These are phyloP conservation scores for Myotis davidii DNA, from an alignment of 2,113 vertebrate species.

Conservation along the genomic window DNA sequence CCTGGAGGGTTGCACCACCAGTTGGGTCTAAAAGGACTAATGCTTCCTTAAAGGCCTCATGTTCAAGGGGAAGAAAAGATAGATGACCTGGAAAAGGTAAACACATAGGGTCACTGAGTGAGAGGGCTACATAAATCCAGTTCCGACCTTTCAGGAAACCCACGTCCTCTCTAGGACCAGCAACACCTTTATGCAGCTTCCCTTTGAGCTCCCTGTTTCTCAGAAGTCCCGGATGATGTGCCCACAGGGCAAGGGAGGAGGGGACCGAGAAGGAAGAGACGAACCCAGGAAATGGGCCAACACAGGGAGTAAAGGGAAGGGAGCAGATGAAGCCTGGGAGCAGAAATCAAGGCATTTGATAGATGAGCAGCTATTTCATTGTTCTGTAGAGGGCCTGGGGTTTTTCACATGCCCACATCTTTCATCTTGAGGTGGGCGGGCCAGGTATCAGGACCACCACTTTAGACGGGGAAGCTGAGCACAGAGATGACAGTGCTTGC, in stretches of 20 bases:
- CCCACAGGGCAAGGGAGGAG: accelerated
- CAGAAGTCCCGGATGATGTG: accelerated
- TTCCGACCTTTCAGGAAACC: background rate
- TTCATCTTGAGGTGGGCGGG: background rate
- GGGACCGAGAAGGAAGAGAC: background rate
- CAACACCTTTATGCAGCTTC: background rate
- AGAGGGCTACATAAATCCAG: background rate
- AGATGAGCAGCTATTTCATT: background rate
- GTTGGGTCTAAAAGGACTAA: background rate
- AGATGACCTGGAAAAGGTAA: slow-evolving; percentile 56
- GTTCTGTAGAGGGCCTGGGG: no score
- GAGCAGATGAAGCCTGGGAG: background rate
- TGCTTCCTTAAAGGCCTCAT: background rate
- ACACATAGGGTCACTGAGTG: background rate
- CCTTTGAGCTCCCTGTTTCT: background rate
- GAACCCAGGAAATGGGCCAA: background rate
- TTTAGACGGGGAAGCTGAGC: background rate
- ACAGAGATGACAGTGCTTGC: background rate
- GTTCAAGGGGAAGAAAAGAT: slow-evolving; percentile 3
- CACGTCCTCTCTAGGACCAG: background rate
- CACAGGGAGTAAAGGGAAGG: background rate
- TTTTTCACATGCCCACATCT: background rate
- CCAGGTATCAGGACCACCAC: background rate
- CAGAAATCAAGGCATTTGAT: background rate
- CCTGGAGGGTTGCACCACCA: slow-evolving; percentile 36